Conservation (phyloP, 2,113 vertebrate species). For the Bubo scandiacus region DNA sequence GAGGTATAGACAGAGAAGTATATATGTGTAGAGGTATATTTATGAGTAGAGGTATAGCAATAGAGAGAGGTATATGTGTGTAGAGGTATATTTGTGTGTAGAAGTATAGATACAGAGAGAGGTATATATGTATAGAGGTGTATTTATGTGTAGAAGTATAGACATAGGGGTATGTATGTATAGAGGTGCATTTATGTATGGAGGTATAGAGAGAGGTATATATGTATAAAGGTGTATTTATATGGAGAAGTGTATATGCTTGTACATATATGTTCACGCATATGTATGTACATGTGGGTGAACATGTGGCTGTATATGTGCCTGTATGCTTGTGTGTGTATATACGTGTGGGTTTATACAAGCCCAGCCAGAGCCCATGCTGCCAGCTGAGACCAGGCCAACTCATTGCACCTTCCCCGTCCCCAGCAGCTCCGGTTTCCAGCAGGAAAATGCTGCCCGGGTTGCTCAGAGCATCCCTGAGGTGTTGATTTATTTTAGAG, state of each 20-base stretch:
- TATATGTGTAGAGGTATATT: too few species aligned
- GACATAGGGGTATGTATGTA: neutral
- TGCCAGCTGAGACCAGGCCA: neutral
- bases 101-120: too few species aligned
- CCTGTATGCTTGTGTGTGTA: too few species aligned
- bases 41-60: too few species aligned
- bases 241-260: too few species aligned
- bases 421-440: neutral
- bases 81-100: too few species aligned
- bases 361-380: neutral
- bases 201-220: neutral
- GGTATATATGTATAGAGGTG: neutral
- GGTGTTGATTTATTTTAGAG: neutral
- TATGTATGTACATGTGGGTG: neutral
- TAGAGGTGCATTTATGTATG: neutral
- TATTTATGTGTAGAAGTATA: neutral
- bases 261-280: too few species aligned
- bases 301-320: neutral
- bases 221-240: neutral
- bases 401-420: neutral
- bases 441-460: fast-evolving
- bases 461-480: neutral
- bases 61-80: too few species aligned
- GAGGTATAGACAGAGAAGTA: too few species aligned
- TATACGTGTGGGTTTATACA: neutral